phyloP scores from a whole-genome alignment of 2,888 invertebrate species.

The Portevinia maculata region DNA sequence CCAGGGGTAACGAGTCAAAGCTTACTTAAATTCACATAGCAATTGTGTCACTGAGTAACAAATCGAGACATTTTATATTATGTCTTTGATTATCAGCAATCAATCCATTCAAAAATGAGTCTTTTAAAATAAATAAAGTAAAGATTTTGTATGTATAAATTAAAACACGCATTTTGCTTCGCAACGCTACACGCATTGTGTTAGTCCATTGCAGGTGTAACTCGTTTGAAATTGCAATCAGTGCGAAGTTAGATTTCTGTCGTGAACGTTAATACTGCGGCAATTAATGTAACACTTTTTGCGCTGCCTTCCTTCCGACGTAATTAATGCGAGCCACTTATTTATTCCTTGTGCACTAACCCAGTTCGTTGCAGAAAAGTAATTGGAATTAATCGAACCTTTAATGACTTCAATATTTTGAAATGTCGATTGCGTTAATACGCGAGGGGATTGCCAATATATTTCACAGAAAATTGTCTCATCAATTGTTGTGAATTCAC shows the following conservation, averaged over 20 bases:
- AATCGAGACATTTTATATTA: constrained; percentile 21
- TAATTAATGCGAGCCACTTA: constrained; percentile 62
- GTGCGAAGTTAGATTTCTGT: constrained; percentile 47
- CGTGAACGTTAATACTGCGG: constrained; percentile 44
- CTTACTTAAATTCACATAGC: no score
- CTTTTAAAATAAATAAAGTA: constrained; percentile 22
- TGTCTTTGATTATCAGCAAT: no score
- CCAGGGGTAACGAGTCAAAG: no score
- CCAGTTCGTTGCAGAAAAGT: constrained; percentile 41
- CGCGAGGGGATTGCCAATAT: constrained; percentile 55
- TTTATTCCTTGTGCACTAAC: constrained; percentile 47
- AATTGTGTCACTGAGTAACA: constrained; percentile 19
- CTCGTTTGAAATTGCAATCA: constrained; percentile 59
- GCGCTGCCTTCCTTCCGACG: constrained; percentile 48
- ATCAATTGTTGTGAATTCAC: constrained; percentile 38
- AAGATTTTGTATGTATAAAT: neutral
- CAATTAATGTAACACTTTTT: constrained; percentile 65
- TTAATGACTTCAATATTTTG: constrained; percentile 68
- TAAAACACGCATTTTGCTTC: constrained; percentile 15
- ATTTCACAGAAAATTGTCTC: constrained; percentile 49
- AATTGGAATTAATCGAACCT: constrained; percentile 55
- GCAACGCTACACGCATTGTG: constrained; percentile 23
- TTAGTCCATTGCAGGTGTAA: constrained; percentile 54
- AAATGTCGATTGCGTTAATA: constrained; percentile 62
- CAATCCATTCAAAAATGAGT: constrained; percentile 31